phyloP scores from a whole-genome alignment of 2,888 invertebrate genomes.

The Cryptus armator region DNA sequence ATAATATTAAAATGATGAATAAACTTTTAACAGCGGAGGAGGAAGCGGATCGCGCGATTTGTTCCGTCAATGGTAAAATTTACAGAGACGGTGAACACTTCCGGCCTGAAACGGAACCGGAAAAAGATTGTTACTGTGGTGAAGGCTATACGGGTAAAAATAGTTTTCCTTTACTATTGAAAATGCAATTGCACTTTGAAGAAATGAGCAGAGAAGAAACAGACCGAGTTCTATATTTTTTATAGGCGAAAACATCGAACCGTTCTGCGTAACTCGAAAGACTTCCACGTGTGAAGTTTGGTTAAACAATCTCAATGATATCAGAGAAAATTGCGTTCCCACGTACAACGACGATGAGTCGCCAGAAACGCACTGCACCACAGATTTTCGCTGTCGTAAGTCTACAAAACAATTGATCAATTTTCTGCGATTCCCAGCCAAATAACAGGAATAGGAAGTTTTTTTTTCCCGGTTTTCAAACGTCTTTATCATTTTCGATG shows the following conservation, averaged over 20 bases:
- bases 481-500: too few relatives aligned
- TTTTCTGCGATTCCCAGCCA: background rate
- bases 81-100: constrained; percentile 76
- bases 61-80: constrained; percentile 70
- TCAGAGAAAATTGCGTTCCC: constrained; percentile 75
- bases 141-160: constrained; percentile 71
- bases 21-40: constrained; percentile 68
- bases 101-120: constrained; percentile 66
- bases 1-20: background rate
- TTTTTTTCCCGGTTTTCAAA: too few relatives aligned
- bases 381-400: constrained; percentile 78
- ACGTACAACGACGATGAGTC: constrained; percentile 69
- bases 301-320: constrained; percentile 34
- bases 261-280: constrained; percentile 74
- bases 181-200: background rate
- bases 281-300: constrained; percentile 70
- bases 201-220: background rate
- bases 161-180: background rate
- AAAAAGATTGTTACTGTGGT: constrained; percentile 73
- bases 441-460: background rate
- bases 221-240: background rate
- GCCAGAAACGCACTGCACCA: constrained; percentile 71
- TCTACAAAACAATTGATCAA: background rate
- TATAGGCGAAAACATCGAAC: constrained; percentile 74
- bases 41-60: constrained; percentile 70